A percentile compares a stretch with the other conserved stretches of the same genome.
phyloP scores from a whole-genome alignment of 1,140 invertebrate species.

The Pogonus chalceus region DNA sequence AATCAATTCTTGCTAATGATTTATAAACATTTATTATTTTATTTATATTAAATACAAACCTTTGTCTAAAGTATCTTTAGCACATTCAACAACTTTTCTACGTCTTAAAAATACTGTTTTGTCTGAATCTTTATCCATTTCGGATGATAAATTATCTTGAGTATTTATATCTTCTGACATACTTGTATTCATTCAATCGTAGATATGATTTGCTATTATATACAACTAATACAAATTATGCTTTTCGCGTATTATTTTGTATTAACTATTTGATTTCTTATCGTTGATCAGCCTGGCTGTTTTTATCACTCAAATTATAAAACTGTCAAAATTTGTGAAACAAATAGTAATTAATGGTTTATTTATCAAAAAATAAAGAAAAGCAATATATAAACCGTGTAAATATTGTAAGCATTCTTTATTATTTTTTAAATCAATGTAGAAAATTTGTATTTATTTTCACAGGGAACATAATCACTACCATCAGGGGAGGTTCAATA shows the following conservation, averaged over 20 bases:
- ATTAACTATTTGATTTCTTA: background rate
- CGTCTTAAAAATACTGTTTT: constrained; percentile 32
- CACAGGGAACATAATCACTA: too few relatives aligned
- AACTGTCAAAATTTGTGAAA: constrained; percentile 4
- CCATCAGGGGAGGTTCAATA: too few relatives aligned
- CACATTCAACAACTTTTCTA: constrained; percentile 49
- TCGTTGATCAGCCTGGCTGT: background rate
- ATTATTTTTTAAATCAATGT: too few relatives aligned
- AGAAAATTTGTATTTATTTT: too few relatives aligned
- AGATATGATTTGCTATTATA: too few relatives aligned
- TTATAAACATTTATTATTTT: constrained; percentile 12
- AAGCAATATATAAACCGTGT: too few relatives aligned
- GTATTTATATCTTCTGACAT: background rate
- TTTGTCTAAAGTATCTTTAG: constrained; percentile 51
- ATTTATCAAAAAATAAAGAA: too few relatives aligned
- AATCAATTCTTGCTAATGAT: constrained; percentile 24
- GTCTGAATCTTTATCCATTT: constrained; percentile 8
- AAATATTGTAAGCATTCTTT: too few relatives aligned
- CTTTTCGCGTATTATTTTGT: too few relatives aligned
- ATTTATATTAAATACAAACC: constrained; percentile 30
- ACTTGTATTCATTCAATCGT: background rate
- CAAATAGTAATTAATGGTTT: too few relatives aligned
- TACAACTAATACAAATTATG: too few relatives aligned
- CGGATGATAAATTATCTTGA: background rate
- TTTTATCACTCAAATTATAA: background rate